Evolutionary conservation across 1,140 invertebrate species (phyloP).

Genomic region (Ganaspis sp.): DNA sequence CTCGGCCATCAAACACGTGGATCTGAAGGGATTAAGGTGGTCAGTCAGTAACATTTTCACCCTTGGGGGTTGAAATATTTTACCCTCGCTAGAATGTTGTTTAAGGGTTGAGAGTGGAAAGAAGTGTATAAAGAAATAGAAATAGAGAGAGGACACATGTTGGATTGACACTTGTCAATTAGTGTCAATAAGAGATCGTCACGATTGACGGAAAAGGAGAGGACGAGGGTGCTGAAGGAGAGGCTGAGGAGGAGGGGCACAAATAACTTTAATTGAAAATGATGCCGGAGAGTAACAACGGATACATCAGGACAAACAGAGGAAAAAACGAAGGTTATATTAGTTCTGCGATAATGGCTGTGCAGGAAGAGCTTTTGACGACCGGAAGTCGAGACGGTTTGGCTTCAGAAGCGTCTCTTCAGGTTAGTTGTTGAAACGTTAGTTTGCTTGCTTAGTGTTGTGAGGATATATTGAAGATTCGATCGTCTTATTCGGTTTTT

Average conservation of each 20-base stretch:
- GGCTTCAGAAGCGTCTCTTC: conserved; percentile 53
- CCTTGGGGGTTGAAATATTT: not conserved
- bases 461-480: too few species aligned
- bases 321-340: conserved; percentile 68
- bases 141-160: not conserved
- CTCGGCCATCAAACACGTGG: conserved; percentile 1
- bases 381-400: conserved; percentile 46
- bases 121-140: not conserved
- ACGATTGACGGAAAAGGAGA: not conserved
- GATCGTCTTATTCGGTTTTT: too few species aligned
- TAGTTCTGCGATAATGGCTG: conserved; percentile 54
- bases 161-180: not conserved
- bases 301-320: conserved; percentile 56
- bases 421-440: conserved; percentile 53
- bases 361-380: conserved; percentile 59
- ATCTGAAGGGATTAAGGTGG: not conserved
- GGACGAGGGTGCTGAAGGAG: not conserved
- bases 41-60: not conserved
- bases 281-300: conserved; percentile 65
- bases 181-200: not conserved
- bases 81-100: not conserved
- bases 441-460: too few species aligned
- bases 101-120: not conserved
- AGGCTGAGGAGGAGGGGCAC: not conserved
- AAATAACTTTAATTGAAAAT: conserved; percentile 33